phyloP scores from a whole-genome alignment of 1,140 invertebrate genomes.

The Drosophila azteca region DNA sequence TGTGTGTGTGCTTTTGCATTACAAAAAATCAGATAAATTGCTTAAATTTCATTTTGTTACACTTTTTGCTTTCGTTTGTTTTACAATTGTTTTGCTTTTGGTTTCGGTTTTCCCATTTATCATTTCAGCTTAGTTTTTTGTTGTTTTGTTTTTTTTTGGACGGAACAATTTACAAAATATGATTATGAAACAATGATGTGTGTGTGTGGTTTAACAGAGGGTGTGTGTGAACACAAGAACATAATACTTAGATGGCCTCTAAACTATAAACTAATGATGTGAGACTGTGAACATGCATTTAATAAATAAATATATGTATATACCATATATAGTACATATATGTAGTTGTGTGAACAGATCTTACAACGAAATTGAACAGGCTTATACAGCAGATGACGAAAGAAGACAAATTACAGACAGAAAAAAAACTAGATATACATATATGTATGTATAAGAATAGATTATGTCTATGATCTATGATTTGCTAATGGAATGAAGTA shows the following conservation, averaged over 20 bases:
- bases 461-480: conserved; percentile 28
- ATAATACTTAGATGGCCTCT: conserved; percentile 66
- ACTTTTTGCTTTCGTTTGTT: conserved; percentile 13
- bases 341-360: neutral
- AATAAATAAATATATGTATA: conserved; percentile 10
- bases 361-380: conserved; percentile 28
- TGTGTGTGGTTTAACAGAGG: conserved; percentile 45
- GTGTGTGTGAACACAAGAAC: conserved; percentile 16
- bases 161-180: conserved; percentile 83
- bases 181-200: conserved; percentile 76
- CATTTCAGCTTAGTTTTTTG: conserved; percentile 25
- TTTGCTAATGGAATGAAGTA: conserved; percentile 77
- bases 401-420: conserved; percentile 26
- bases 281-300: conserved; percentile 18
- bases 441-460: too few relatives aligned
- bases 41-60: conserved; percentile 17
- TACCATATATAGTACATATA: neutral
- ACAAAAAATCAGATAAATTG: conserved; percentile 49
- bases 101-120: conserved; percentile 30
- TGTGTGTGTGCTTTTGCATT: conserved; percentile 9
- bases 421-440: conserved; percentile 15
- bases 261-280: conserved; percentile 43
- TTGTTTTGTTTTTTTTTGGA: conserved; percentile 63
- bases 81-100: conserved; percentile 36
- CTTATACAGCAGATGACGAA: conserved; percentile 25